These are phyloP conservation scores for Pseudorectes ferrugineus DNA, from an alignment of 2,113 vertebrate genomes.

Conservation along the genomic window DNA sequence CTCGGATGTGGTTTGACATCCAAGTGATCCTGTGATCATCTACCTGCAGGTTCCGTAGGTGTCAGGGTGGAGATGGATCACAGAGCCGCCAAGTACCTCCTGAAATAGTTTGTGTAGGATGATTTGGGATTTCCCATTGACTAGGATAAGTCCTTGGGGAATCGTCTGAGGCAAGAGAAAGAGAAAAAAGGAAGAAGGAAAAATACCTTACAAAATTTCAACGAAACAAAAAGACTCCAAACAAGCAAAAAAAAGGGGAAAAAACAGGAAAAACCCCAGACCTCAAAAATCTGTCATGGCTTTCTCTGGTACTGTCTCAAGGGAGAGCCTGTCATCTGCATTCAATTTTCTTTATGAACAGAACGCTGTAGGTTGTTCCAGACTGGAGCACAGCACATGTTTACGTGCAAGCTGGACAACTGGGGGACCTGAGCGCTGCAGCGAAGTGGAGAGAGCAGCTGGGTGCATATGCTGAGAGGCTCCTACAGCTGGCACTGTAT, in stretches of 20 bases:
- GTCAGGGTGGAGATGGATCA: not conserved
- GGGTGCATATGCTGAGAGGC: not conserved
- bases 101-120: not conserved
- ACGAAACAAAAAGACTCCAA: not conserved
- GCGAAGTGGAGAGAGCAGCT: not conserved
- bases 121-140: not conserved
- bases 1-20: not conserved
- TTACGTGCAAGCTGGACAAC: not conserved
- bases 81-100: not conserved
- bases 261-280: not conserved
- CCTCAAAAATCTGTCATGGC: not conserved
- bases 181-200: accelerated
- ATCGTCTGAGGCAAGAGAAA: not conserved
- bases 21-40: not conserved
- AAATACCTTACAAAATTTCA: not conserved
- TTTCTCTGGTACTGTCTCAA: not conserved
- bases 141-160: not conserved
- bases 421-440: not conserved
- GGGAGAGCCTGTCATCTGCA: not conserved
- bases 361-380: not conserved
- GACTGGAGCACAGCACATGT: not conserved
- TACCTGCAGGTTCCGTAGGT: accelerated
- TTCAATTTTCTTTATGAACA: not conserved
- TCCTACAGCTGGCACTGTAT: not conserved
- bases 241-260: not conserved